A percentile compares a stretch with the other conserved stretches of the same genome.
Conservation (phyloP, 2,797 vertebrate species). For the Pangasius larnaudii region DNA sequence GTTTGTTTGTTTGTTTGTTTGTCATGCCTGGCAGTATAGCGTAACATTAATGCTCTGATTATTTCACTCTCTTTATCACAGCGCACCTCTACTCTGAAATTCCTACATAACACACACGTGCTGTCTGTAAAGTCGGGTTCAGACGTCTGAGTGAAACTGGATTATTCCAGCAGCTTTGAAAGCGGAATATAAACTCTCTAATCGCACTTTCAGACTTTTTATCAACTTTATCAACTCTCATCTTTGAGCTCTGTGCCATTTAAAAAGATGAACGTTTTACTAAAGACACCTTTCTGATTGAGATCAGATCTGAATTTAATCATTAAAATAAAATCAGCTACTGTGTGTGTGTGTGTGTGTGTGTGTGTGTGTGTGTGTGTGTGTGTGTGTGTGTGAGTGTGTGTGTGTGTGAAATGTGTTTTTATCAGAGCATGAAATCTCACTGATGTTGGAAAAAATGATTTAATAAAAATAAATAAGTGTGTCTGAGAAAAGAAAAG, state of each 20-base stretch:
- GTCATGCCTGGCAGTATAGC: too few relatives aligned
- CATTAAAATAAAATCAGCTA: neutral
- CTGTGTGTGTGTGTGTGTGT: conserved; percentile 7
- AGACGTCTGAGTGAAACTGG: neutral
- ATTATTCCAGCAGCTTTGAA: neutral
- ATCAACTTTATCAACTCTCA: neutral
- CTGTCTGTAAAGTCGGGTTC: too few relatives aligned
- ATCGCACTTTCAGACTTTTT: neutral
- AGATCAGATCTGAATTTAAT: neutral
- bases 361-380: conserved; percentile 8
- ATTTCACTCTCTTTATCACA: too few relatives aligned
- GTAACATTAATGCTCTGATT: too few relatives aligned
- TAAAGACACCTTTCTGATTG: neutral
- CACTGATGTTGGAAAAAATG: neutral
- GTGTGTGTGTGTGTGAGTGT: too few relatives aligned
- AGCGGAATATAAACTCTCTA: neutral
- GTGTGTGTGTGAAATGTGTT: neutral
- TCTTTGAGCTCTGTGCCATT: neutral
- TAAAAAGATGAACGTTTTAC: neutral
- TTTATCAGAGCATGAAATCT: neutral
- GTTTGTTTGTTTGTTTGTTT: too few relatives aligned
- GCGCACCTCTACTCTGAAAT: too few relatives aligned
- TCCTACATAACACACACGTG: too few relatives aligned
- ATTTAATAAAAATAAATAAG: conserved; percentile 3
- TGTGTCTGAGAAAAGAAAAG: neutral